These are phyloP conservation scores for Eulemur coronatus DNA, from an alignment of 2,797 vertebrate species.

Conservation along the genomic window DNA sequence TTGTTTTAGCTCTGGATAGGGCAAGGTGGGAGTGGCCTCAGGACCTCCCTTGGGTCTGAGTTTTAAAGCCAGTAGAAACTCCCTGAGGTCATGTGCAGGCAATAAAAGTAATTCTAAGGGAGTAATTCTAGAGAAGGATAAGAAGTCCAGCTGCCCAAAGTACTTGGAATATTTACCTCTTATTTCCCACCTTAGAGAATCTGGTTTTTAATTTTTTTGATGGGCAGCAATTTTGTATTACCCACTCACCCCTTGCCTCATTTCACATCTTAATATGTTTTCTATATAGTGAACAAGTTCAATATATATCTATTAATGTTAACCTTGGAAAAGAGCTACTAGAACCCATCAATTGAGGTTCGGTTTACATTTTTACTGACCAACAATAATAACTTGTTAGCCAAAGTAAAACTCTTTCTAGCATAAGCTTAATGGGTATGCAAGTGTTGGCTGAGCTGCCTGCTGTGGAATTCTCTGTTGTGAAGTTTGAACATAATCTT, in stretches of 20 bases:
- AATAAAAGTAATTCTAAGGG: background rate
- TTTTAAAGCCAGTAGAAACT: background rate
- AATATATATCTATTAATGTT: background rate
- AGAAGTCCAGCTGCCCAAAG: background rate
- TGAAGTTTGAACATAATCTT: background rate
- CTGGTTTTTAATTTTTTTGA: conserved; percentile 27
- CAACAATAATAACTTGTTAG: background rate
- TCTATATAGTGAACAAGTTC: background rate
- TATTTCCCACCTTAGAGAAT: background rate
- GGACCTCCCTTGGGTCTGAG: background rate
- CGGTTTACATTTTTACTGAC: background rate
- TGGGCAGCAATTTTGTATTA: background rate
- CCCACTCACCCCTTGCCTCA: background rate
- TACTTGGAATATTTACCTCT: background rate
- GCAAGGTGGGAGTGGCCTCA: background rate
- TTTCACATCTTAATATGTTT: background rate
- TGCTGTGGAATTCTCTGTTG: background rate
- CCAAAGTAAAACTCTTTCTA: background rate
- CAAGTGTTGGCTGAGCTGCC: background rate
- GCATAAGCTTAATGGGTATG: background rate
- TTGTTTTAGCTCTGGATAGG: background rate
- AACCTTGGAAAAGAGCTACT: background rate
- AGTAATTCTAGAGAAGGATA: background rate
- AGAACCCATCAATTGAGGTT: background rate
- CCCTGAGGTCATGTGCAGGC: background rate